Evolutionary conservation across 2,888 invertebrate species (phyloP).

Genomic region (Meganola albula): DNA sequence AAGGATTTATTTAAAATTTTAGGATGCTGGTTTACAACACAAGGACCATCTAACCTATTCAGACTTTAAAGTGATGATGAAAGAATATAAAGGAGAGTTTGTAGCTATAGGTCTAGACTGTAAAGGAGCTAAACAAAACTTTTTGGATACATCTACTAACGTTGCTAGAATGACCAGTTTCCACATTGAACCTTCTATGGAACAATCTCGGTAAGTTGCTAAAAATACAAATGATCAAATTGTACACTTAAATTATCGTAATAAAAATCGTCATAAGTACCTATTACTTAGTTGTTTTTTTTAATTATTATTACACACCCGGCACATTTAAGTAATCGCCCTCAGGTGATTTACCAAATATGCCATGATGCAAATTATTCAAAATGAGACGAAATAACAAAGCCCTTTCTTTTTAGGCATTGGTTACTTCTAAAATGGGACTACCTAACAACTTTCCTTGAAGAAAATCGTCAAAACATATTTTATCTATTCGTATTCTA

Average conservation of each 20-base stretch:
- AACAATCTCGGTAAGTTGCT: conserved; percentile 72
- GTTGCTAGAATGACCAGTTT: conserved; percentile 97
- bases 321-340: too few species aligned
- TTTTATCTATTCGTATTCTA: conserved; percentile 97
- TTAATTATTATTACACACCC: too few species aligned
- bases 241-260: neutral
- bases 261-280: too few species aligned
- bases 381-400: too few species aligned
- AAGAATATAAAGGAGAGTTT: conserved; percentile 96
- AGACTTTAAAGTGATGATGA: conserved; percentile 97
- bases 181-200: conserved; percentile 89
- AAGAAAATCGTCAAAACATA: conserved; percentile 97
- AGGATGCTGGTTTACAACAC: conserved; percentile 93
- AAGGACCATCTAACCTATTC: conserved; percentile 93
- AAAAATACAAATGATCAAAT: neutral
- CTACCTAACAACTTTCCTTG: conserved; percentile 91
- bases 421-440: conserved; percentile 90
- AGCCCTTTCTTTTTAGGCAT: conserved; percentile 60
- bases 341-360: too few species aligned
- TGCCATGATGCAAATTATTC: too few species aligned
- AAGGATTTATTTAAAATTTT: too few species aligned
- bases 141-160: conserved; percentile 95
- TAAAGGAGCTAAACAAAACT: conserved; percentile 96
- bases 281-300: too few species aligned
- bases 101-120: conserved; percentile 96